Evolutionary conservation across 2,888 invertebrate genomes (phyloP).

Genomic region (Eurytoma adleriae): DNA sequence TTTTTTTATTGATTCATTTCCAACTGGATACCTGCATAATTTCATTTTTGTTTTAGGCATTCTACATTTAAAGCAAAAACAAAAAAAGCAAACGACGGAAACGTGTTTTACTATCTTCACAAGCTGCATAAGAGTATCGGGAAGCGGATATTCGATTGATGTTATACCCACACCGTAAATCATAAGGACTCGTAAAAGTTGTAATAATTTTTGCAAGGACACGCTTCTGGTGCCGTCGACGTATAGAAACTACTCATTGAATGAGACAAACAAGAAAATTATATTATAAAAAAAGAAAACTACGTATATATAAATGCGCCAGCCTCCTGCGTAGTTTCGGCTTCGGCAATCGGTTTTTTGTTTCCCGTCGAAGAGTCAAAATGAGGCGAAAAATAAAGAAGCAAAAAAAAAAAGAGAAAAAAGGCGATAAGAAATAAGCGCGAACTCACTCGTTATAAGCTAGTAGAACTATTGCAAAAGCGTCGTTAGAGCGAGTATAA

Average conservation of each 20-base stretch:
- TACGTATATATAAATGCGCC: background rate
- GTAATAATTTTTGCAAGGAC: conserved; percentile 34
- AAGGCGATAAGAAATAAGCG: conserved; percentile 7
- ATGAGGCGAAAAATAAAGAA: background rate
- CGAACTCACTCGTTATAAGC: conserved; percentile 16
- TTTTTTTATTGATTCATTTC: no score
- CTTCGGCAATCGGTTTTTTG: conserved; percentile 54
- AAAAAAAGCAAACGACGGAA: background rate
- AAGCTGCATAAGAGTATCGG: background rate
- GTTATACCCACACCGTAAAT: conserved; percentile 1
- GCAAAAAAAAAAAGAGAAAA: conserved; percentile 3
- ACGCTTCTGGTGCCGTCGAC: conserved; percentile 40
- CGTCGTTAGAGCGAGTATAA: conserved; percentile 5
- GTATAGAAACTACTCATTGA: conserved; percentile 31
- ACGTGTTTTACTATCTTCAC: background rate
- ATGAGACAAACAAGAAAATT: conserved; percentile 17
- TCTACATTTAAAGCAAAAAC: background rate
- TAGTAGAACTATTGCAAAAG: conserved; percentile 8
- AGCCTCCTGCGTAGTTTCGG: conserved; percentile 55
- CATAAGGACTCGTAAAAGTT: background rate
- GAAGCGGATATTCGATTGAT: conserved; percentile 14
- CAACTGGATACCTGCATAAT: no score
- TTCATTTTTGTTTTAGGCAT: background rate
- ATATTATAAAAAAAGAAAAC: conserved; percentile 4
- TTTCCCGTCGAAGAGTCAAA: background rate